A percentile compares a stretch with the other conserved stretches of the same genome.
phyloP scores from a whole-genome alignment of 1,140 invertebrate species.

The Tetraneura akinire region DNA sequence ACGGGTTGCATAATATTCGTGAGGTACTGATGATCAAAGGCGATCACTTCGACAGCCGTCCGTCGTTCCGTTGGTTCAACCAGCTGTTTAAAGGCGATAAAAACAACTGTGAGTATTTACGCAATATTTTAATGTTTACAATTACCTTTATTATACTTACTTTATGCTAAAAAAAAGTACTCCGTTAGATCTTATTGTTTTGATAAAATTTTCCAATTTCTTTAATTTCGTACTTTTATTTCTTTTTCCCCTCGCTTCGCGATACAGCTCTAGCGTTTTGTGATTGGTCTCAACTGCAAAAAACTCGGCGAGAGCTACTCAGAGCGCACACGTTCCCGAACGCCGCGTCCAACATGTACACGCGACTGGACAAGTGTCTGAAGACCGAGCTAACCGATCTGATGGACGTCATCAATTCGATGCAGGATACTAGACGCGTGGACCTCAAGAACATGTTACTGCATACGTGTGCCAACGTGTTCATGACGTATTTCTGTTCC shows the following conservation, averaged over 20 bases:
- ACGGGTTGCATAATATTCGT: slow-evolving; percentile 66
- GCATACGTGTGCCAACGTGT: slow-evolving; percentile 70
- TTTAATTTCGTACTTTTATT: no score
- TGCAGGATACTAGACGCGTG: slow-evolving; percentile 54
- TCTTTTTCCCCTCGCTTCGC: no score
- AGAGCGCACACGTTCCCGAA: slow-evolving; percentile 71
- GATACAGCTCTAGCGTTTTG: slow-evolving; percentile 81
- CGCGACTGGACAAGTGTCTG: slow-evolving; percentile 68
- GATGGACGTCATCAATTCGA: slow-evolving; percentile 52
- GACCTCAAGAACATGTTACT: slow-evolving; percentile 56
- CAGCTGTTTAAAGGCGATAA: slow-evolving; percentile 68
- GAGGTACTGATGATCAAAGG: slow-evolving; percentile 68
- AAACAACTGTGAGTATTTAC: slow-evolving; percentile 73
- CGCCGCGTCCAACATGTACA: slow-evolving; percentile 70
- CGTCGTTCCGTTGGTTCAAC: slow-evolving; percentile 68
- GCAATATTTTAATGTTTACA: no score
- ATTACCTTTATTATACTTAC: no score
- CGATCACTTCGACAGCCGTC: slow-evolving; percentile 67
- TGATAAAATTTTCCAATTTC: no score
- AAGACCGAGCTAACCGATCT: slow-evolving; percentile 65
- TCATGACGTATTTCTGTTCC: slow-evolving; percentile 80
- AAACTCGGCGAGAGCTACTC: slow-evolving; percentile 71
- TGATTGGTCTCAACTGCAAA: slow-evolving; percentile 82
- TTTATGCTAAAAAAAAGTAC: no score
- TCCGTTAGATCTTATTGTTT: no score